These are phyloP conservation scores for Antheraea yamamai DNA, from an alignment of 2,888 invertebrate genomes.

Conservation along the genomic window DNA sequence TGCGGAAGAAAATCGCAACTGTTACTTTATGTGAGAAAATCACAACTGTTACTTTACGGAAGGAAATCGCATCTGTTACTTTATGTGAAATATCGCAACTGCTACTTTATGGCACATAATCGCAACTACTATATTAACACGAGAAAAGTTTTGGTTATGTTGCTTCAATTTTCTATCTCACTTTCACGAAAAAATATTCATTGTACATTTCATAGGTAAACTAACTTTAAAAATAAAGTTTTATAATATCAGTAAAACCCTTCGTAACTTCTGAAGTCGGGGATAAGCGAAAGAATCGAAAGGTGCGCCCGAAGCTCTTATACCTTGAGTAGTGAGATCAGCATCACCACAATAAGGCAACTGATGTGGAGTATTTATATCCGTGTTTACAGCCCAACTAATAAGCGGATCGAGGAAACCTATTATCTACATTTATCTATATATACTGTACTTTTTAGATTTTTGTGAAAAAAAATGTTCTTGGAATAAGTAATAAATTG, in stretches of 20 bases:
- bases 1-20: too few relatives aligned
- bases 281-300: neutral
- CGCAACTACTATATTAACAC: too few relatives aligned
- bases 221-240: neutral
- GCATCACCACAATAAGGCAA: slow-evolving; percentile 32
- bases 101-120: too few relatives aligned
- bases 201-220: neutral
- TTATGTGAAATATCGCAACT: too few relatives aligned
- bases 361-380: slow-evolving; percentile 29
- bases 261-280: neutral
- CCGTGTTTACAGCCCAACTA: neutral
- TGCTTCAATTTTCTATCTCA: neutral
- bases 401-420: neutral
- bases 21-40: too few relatives aligned
- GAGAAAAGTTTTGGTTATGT: too few relatives aligned
- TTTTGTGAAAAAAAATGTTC: too few relatives aligned
- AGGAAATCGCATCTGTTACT: too few relatives aligned
- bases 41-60: too few relatives aligned
- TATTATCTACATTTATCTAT: too few relatives aligned
- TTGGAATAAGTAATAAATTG: too few relatives aligned
- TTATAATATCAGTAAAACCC: neutral
- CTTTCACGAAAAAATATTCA: neutral
- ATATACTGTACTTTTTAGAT: too few relatives aligned
- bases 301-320: slow-evolving; percentile 12
- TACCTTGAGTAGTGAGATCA: slow-evolving; percentile 27